A percentile compares a stretch with the other conserved stretches of the same genome.
These are phyloP conservation scores for Macroglossus sobrinus DNA, from an alignment of 2,113 vertebrate genomes.

Conservation along the genomic window DNA sequence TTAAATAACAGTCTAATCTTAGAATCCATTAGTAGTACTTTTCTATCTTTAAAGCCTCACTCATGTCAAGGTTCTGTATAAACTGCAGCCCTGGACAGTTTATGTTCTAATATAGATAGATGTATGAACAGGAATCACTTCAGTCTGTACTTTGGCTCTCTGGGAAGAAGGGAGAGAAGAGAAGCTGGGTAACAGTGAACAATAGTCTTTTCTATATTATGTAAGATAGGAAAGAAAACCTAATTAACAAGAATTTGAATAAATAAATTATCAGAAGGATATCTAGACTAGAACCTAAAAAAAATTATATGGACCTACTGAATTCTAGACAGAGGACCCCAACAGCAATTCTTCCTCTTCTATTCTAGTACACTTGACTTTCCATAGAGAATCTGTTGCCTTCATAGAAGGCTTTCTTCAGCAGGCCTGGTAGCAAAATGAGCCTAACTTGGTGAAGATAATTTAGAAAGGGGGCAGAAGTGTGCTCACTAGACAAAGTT, in stretches of 20 bases:
- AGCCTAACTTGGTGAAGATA: not conserved
- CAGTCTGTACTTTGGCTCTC: not conserved
- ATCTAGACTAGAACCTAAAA: not conserved
- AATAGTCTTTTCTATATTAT: not conserved
- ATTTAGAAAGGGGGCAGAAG: not conserved
- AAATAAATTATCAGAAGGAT: not conserved
- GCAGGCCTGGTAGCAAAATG: not conserved
- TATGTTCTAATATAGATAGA: not conserved
- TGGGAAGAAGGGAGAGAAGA: not conserved
- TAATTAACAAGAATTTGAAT: not conserved
- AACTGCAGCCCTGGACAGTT: not conserved
- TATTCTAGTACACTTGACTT: not conserved
- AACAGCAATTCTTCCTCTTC: not conserved
- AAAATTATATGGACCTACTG: not conserved
- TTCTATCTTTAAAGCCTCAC: not conserved
- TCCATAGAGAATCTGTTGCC: not conserved
- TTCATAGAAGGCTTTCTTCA: not conserved
- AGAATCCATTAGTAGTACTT: not conserved
- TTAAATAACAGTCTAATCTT: constrained; percentile 2
- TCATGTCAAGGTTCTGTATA: not conserved
- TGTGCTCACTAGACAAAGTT: not conserved
- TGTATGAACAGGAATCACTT: not conserved
- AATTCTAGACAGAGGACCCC: not conserved
- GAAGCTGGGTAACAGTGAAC: not conserved
- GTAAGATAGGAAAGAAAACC: not conserved